A percentile compares a stretch with the other conserved stretches of the same genome.
These are phyloP conservation scores for Petroica traversi DNA, from an alignment of 2,113 vertebrate species.

Conservation along the genomic window DNA sequence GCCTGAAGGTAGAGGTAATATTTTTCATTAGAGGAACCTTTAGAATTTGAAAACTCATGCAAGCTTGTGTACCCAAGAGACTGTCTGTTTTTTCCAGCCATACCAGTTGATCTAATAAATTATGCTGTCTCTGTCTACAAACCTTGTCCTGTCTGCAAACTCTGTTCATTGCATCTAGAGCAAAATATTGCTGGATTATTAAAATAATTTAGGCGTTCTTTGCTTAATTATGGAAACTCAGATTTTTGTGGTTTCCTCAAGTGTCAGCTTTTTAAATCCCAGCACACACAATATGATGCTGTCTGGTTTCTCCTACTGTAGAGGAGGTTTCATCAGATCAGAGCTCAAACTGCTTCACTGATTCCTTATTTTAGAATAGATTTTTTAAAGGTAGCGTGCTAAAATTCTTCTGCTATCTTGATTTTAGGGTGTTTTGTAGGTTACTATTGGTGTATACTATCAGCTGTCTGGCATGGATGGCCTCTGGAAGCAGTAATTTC, in stretches of 20 bases:
- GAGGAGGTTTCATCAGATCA: neutral
- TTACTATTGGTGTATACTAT: neutral
- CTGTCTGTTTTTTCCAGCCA: neutral
- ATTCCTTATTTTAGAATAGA: neutral
- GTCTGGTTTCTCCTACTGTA: neutral
- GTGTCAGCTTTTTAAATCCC: neutral
- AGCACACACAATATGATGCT: neutral
- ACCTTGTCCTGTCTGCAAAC: neutral
- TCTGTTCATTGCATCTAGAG: neutral
- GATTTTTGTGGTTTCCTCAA: neutral
- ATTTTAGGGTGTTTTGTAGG: neutral
- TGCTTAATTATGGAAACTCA: neutral
- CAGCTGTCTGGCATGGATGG: neutral
- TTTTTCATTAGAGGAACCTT: neutral
- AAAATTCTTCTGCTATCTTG: neutral
- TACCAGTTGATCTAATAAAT: slow-evolving; percentile 29
- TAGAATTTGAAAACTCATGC: neutral
- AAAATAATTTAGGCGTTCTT: neutral
- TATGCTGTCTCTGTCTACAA: neutral
- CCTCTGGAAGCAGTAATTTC: neutral
- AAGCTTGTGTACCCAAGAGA: neutral
- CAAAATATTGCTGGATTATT: neutral
- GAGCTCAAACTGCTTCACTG: neutral
- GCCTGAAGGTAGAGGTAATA: neutral
- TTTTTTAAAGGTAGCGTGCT: neutral